Conservation (phyloP, 2,888 invertebrate genomes). For the Toxonevra muliebris region DNA sequence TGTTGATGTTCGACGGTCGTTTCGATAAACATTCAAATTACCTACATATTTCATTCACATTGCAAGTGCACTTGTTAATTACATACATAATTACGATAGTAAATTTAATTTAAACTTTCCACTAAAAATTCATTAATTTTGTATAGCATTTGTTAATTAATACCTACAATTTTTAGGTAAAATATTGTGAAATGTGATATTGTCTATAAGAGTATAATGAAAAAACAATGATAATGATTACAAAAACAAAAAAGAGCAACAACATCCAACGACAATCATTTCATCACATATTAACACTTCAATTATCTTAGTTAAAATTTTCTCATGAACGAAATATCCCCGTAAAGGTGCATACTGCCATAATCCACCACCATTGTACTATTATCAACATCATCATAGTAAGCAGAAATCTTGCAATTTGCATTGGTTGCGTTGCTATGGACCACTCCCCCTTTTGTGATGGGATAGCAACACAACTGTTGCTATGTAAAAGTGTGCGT, state of each 20-base stretch:
- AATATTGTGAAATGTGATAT: constrained; percentile 59
- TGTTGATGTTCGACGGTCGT: too few relatives aligned
- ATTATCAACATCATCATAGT: constrained; percentile 7
- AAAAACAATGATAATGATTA: constrained; percentile 20
- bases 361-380: neutral
- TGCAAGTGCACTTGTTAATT: too few relatives aligned
- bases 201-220: neutral
- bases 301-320: neutral
- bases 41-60: too few relatives aligned
- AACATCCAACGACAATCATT: constrained; percentile 29
- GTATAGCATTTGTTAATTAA: constrained; percentile 23
- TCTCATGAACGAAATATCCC: constrained; percentile 7
- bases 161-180: constrained; percentile 47
- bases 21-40: too few relatives aligned
- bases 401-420: constrained; percentile 10
- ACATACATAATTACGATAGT: too few relatives aligned
- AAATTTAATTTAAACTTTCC: too few relatives aligned
- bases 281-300: constrained; percentile 11
- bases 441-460: constrained; percentile 32
- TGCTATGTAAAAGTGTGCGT: too few relatives aligned
- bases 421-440: constrained; percentile 42
- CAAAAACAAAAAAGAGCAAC: constrained; percentile 9
- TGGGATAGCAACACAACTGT: too few relatives aligned
- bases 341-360: neutral
- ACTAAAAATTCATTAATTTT: neutral